Evolutionary conservation across 2,113 vertebrate species (phyloP).

Genomic region (Myiozetetes cayanensis): DNA sequence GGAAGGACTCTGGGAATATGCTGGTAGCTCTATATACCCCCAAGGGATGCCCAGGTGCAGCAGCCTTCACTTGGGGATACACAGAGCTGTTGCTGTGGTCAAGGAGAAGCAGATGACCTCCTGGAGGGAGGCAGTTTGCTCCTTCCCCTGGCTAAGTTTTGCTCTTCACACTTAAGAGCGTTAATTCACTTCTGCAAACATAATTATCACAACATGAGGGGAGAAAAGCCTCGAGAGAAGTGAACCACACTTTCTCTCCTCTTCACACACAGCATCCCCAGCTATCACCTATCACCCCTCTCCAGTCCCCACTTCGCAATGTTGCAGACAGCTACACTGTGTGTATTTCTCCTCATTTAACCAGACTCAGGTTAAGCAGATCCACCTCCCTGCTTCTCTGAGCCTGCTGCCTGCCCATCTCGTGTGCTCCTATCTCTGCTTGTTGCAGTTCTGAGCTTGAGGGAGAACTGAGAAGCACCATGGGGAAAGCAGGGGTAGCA

Average conservation of each 20-base stretch:
- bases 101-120: not conserved
- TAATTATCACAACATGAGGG: not conserved
- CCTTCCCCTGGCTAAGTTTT: not conserved
- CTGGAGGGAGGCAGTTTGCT: not conserved
- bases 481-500: not conserved
- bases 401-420: not conserved
- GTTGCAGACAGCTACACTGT: not conserved
- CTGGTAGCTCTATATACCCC: not conserved
- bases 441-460: fast-evolving
- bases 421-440: fast-evolving
- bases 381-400: fast-evolving
- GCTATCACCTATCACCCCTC: not conserved
- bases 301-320: fast-evolving
- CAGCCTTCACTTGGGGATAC: not conserved
- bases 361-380: not conserved
- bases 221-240: not conserved
- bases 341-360: not conserved
- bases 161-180: not conserved
- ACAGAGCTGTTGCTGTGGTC: fast-evolving
- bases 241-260: not conserved
- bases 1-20: not conserved
- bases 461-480: not conserved
- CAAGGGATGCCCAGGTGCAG: not conserved
- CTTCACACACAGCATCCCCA: not conserved
- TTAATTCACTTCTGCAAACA: not conserved